Evolutionary conservation across 2,797 vertebrate genomes (phyloP).

Genomic region (Jordanella pulchra): DNA sequence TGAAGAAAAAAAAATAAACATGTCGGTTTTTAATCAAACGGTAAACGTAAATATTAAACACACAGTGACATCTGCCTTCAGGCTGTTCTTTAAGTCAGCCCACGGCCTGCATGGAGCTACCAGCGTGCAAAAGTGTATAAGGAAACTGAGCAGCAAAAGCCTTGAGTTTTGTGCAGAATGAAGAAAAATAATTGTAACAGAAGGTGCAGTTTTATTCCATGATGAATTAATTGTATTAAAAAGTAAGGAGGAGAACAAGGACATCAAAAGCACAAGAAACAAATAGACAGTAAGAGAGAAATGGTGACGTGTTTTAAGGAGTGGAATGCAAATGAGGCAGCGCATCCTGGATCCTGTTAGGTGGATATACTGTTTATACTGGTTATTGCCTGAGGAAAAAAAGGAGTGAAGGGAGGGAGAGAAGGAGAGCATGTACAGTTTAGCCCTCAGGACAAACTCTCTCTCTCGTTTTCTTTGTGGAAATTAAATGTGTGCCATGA

Average conservation of each 20-base stretch:
- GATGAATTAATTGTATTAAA: not conserved
- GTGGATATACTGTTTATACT: slow-evolving; percentile 78
- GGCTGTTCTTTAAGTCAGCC: slow-evolving; percentile 29
- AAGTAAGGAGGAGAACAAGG: slow-evolving; percentile 1
- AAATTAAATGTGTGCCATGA: slow-evolving; percentile 13
- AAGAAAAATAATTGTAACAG: not conserved
- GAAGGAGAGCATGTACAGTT: slow-evolving; percentile 43
- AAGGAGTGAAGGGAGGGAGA: slow-evolving; percentile 30
- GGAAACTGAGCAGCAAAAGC: slow-evolving; percentile 9
- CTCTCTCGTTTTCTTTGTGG: slow-evolving; percentile 16
- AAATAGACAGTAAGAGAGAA: slow-evolving; percentile 3
- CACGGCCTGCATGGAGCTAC: slow-evolving; percentile 9
- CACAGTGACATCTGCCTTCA: slow-evolving; percentile 42
- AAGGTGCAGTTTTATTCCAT: not conserved
- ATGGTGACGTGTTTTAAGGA: slow-evolving; percentile 67
- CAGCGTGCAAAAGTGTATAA: slow-evolving; percentile 33
- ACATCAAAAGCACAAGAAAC: not conserved
- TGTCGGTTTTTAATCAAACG: not conserved
- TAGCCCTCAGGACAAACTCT: slow-evolving; percentile 53
- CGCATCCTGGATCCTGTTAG: slow-evolving; percentile 85
- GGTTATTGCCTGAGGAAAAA: slow-evolving; percentile 69
- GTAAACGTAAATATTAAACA: slow-evolving; percentile 12
- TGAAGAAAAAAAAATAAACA: not conserved
- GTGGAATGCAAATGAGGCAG: slow-evolving; percentile 77
- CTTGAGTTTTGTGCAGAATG: not conserved